A percentile compares a stretch with the other conserved stretches of the same genome.
Evolutionary conservation across 2,888 invertebrate genomes (phyloP).

Genomic region (Synanthedon myopaeformis): DNA sequence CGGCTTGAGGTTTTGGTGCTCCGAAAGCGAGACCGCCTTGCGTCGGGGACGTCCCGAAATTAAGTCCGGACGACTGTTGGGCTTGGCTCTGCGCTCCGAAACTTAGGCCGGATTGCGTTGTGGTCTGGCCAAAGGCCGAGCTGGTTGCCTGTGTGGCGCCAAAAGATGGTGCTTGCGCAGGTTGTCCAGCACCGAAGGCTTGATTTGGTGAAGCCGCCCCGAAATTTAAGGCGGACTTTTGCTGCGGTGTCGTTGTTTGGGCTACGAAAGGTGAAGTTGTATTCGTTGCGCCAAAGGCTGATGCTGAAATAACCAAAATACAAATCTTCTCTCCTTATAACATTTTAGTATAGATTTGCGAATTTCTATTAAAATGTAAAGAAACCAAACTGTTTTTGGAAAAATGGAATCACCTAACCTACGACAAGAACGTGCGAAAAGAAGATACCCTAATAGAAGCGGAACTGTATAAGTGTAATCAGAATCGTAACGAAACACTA

Average conservation of each 20-base stretch:
- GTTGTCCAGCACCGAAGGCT: constrained; percentile 1
- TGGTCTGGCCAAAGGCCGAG: constrained; percentile 2
- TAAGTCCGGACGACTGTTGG: constrained; percentile 3
- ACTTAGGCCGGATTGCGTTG: neutral
- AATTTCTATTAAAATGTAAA: too few species aligned
- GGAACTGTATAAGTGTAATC: too few species aligned
- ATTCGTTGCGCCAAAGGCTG: constrained; percentile 14
- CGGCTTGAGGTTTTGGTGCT: constrained; percentile 1
- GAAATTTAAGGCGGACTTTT: neutral
- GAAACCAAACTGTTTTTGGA: too few species aligned
- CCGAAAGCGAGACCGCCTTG: neutral
- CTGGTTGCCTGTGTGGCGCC: constrained; percentile 1
- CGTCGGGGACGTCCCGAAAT: constrained; percentile 5
- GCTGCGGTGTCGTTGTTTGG: constrained; percentile 2
- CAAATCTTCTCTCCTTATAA: too few species aligned
- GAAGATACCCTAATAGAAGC: too few species aligned
- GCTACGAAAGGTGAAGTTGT: constrained; percentile 7
- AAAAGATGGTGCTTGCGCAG: constrained; percentile 7
- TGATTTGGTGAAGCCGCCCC: constrained; percentile 3
- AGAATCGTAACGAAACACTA: too few species aligned
- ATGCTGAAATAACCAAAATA: constrained; percentile 7
- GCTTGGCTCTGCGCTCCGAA: constrained; percentile 1
- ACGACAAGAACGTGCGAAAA: too few species aligned
- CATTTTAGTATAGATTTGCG: too few species aligned
- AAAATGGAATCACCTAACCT: too few species aligned